Evolutionary conservation across 2,888 invertebrate species (phyloP).

Genomic region (Meganola albula): DNA sequence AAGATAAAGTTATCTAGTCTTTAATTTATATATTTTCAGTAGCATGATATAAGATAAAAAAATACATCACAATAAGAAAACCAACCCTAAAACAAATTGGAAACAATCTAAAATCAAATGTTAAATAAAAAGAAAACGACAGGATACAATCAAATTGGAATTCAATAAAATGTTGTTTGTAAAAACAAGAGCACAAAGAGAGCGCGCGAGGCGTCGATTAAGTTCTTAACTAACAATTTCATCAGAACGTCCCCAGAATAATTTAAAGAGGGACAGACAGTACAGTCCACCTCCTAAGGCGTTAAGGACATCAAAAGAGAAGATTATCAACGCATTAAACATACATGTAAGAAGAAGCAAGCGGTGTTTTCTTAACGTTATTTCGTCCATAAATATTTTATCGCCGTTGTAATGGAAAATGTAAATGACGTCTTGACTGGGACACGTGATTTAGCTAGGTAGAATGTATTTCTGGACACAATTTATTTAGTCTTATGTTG

Average conservation of each 20-base stretch:
- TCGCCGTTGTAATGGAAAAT: constrained; percentile 58
- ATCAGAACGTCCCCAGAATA: constrained; percentile 49
- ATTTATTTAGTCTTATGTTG: too few relatives aligned
- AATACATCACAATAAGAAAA: constrained; percentile 7
- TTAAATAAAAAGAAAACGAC: constrained; percentile 16
- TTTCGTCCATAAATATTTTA: constrained; percentile 68
- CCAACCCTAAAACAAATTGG: constrained; percentile 12
- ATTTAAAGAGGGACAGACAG: constrained; percentile 40
- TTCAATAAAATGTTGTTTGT: constrained; percentile 39
- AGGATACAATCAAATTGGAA: constrained; percentile 33
- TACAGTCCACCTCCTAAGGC: constrained; percentile 53
- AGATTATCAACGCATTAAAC: constrained; percentile 64
- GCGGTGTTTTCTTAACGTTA: constrained; percentile 63
- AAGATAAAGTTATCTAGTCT: too few relatives aligned
- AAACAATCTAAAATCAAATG: constrained; percentile 26
- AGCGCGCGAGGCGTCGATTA: constrained; percentile 47
- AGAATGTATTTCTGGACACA: too few relatives aligned
- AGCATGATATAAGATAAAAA: too few relatives aligned
- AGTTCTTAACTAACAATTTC: constrained; percentile 60
- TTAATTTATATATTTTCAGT: too few relatives aligned
- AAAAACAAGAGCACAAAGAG: constrained; percentile 40
- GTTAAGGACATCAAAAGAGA: constrained; percentile 65
- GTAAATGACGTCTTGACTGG: constrained; percentile 48
- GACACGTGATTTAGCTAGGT: constrained; percentile 22
- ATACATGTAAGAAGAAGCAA: constrained; percentile 58